Evolutionary conservation across 2,888 invertebrate genomes (phyloP), one percentile per base, ranked within the genome.

Genomic region (Ectropis crepuscularia): DNA sequence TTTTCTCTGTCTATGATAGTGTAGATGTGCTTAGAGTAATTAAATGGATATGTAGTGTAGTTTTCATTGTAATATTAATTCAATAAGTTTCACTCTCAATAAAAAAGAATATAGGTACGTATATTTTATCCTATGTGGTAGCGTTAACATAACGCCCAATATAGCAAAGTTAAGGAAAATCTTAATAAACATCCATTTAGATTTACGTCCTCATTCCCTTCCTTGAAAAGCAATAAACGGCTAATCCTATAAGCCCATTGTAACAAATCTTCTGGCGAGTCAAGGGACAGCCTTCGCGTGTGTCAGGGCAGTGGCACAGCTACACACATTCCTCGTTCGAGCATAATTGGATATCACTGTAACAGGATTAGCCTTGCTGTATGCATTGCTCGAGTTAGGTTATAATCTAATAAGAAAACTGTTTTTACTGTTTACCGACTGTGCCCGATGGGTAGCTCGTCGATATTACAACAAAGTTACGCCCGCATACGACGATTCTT

Each of bases 301-400:
- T 66, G 71, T 58, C 69, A 67, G 71, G 57, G 67, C 59, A 63
- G 63, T 68, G 68, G 41, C 59, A 60, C 37, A 58, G 47, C 41
- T 58, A 10, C 11, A 53, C 28, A 53, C 16, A 42, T 39, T 41
- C 53, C 45, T 42, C 58, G 54, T 37, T 57, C 49, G 72, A 71
- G 71, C 71, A 72, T 89, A 89, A 89, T 89, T 88, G 88, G 89
- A 89, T 89, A 77, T 75, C 73, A 73, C 73, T 76, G 69, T 84
- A 85, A 85, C 76, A 71, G 81, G 87, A 88, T 89, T 85, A 82
- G 73, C 73, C 66, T 80, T 77, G 75, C 76, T 80, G 79, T 78
- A 78, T 81, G 82, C 82, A 76, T 69, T 68, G 68, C 49, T 51
- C 8, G 28, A 72, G 73, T 73, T 72, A 70, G 68, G 67, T 71